A percentile compares a stretch with the other conserved stretches of the same genome.
phyloP scores from a whole-genome alignment of 2,888 invertebrate genomes.

The Napeogenes inachia region DNA sequence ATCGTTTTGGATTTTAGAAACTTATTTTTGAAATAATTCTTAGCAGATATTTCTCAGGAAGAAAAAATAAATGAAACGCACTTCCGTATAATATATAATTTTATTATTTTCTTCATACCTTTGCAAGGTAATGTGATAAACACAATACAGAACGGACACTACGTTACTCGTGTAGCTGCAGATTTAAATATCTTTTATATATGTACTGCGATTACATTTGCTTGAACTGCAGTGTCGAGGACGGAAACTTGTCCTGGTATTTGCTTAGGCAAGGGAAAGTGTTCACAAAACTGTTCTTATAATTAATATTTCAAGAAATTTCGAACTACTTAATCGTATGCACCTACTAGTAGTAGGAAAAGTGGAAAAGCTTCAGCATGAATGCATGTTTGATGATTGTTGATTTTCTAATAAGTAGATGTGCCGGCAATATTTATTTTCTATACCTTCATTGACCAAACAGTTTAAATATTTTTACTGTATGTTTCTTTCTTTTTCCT shows the following conservation, averaged over 20 bases:
- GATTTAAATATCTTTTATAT: slow-evolving; percentile 36
- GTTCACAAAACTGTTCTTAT: slow-evolving; percentile 64
- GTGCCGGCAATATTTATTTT: slow-evolving; percentile 8
- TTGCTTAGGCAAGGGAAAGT: slow-evolving; percentile 51
- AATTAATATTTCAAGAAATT: slow-evolving; percentile 67
- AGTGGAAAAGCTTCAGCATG: slow-evolving; percentile 65
- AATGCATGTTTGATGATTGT: slow-evolving; percentile 48
- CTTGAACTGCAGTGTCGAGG: slow-evolving; percentile 54
- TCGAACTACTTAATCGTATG: slow-evolving; percentile 64
- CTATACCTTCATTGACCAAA: neutral
- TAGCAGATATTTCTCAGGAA: neutral
- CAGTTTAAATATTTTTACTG: neutral
- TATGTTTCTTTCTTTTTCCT: no score
- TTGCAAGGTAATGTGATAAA: slow-evolving; percentile 67
- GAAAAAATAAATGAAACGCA: slow-evolving; percentile 25
- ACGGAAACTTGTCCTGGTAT: slow-evolving; percentile 64
- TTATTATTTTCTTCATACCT: slow-evolving; percentile 70
- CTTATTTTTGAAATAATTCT: neutral
- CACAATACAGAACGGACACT: slow-evolving; percentile 65
- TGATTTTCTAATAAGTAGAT: slow-evolving; percentile 27
- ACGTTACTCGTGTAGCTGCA: slow-evolving; percentile 50
- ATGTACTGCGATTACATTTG: slow-evolving; percentile 41
- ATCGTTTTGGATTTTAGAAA: no score
- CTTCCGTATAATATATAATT: slow-evolving; percentile 38
- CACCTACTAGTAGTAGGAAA: slow-evolving; percentile 60